These are phyloP conservation scores for Drosophila chauvacae DNA, from an alignment of 1,140 invertebrate genomes.

Conservation along the genomic window DNA sequence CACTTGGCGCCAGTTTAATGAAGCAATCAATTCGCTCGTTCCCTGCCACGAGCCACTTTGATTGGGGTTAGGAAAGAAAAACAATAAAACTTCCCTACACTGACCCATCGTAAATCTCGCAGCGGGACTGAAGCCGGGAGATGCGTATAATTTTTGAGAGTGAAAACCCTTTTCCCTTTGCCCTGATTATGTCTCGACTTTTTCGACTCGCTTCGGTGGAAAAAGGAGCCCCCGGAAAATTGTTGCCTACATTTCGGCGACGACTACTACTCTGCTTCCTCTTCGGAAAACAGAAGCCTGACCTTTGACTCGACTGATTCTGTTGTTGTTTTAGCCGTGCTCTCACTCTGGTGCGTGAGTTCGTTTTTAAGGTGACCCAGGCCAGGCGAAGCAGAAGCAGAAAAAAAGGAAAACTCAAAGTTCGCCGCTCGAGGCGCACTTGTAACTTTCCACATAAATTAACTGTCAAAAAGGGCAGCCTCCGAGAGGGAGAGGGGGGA, in stretches of 20 bases:
- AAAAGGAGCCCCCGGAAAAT: constrained; percentile 26
- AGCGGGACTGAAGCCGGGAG: constrained; percentile 34
- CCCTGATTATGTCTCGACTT: constrained; percentile 5
- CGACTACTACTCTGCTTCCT: constrained; percentile 20
- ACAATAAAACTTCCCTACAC: constrained; percentile 70
- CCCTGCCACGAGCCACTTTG: constrained; percentile 11
- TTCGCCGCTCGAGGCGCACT: constrained; percentile 67
- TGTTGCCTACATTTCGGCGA: constrained; percentile 53
- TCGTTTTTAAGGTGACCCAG: constrained; percentile 49
- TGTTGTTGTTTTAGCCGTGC: constrained; percentile 24
- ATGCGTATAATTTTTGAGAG: constrained; percentile 57
- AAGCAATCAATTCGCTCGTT: constrained; percentile 47
- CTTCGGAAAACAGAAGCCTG: constrained; percentile 66
- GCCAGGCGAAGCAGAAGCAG: not conserved
- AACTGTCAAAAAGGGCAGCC: constrained; percentile 75
- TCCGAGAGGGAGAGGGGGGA: not conserved
- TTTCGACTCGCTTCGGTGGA: constrained; percentile 29
- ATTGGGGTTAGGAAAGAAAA: constrained; percentile 43
- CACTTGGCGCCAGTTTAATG: constrained; percentile 58
- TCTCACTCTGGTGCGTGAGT: constrained; percentile 26
- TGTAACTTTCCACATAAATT: constrained; percentile 82
- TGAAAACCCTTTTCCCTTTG: constrained; percentile 3
- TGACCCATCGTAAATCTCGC: constrained; percentile 79
- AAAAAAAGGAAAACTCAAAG: constrained; percentile 55
- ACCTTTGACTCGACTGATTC: constrained; percentile 60